Base-by-base conservation (phyloP, 2,113 vertebrate genomes). In the Philantomba maxwellii region DNA sequence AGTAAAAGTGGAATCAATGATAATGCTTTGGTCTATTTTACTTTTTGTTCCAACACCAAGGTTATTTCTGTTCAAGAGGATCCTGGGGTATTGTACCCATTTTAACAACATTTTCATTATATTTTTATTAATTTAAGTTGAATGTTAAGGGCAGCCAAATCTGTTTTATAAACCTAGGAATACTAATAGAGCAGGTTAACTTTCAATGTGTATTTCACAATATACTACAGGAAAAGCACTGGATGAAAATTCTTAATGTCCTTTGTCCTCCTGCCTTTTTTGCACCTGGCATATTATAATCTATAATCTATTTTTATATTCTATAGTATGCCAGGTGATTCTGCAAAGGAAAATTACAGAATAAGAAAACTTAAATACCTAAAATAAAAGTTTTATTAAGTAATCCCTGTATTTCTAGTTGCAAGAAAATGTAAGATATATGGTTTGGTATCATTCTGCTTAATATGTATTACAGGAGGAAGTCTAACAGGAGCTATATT, bases 401-500 rank as follows among this genome's bases (percentile, higher is more conserved):
- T 85, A 93, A 87, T 8, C 14, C 28, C 4, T 75, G 28, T 3
- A 26, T 91, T 96, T 95, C 89, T 45, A 98, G 36, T 77, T 62
- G 53, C 33, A 96, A 96, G 53, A 19, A 88, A 92, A 75, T 77
- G 23, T 87, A 58, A 97, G 26, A 47, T 47, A 51, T 4, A 60
- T 66, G 3, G 15, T 94, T 96, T 97, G 36, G 55, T 94, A 81
- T 97, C 66, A 85, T 92, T 58, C 7, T 98, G 51, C 88, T 97
- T 97, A 75, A 64, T 26, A 97, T 96, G 83, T 97, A 2, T 98
- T 98, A 25, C 98, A 99, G 99, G 99, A 97, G 99, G 99, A 87
- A 98, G 98, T 70, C 92, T 99, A 87, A 99, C 99, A 0, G 99
- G 99, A 97, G 99, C 99, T 0, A 98, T 99, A 96, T 99, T 99